Evolutionary conservation across 2,797 vertebrate genomes (phyloP).

Genomic region (Diceros bicornis): DNA sequence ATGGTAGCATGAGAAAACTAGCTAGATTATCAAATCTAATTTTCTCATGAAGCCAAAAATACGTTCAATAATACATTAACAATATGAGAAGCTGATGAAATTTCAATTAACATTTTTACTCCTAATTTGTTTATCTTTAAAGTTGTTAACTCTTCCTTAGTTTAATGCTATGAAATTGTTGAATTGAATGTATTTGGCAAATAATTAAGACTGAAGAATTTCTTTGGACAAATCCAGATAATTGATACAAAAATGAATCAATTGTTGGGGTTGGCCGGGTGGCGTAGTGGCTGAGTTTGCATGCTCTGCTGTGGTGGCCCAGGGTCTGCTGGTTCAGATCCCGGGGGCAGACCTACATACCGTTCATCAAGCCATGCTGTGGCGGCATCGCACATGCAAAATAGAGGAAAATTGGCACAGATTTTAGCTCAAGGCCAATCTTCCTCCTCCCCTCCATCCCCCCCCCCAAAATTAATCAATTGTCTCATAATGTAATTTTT

Average conservation of each 20-base stretch:
- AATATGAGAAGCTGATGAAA: neutral
- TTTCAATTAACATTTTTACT: constrained; percentile 27
- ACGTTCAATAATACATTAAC: neutral
- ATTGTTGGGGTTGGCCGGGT: neutral
- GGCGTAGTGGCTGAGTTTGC: too few relatives aligned
- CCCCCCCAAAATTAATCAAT: neutral
- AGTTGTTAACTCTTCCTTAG: neutral
- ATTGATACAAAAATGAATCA: neutral
- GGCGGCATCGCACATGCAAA: too few relatives aligned
- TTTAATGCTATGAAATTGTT: neutral
- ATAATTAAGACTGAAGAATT: neutral
- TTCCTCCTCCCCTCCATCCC: too few relatives aligned
- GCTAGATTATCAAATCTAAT: neutral
- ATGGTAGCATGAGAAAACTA: neutral
- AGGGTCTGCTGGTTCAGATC: too few relatives aligned
- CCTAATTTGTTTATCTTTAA: neutral
- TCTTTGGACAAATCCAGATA: constrained; percentile 33
- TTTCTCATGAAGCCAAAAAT: neutral
- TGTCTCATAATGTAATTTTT: neutral
- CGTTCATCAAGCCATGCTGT: too few relatives aligned
- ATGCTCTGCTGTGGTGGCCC: too few relatives aligned
- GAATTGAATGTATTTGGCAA: neutral
- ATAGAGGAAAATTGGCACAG: too few relatives aligned
- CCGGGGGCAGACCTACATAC: too few relatives aligned
- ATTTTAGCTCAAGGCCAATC: too few relatives aligned